phyloP scores from a whole-genome alignment of 2,113 vertebrate genomes.

The Charina bottae region DNA sequence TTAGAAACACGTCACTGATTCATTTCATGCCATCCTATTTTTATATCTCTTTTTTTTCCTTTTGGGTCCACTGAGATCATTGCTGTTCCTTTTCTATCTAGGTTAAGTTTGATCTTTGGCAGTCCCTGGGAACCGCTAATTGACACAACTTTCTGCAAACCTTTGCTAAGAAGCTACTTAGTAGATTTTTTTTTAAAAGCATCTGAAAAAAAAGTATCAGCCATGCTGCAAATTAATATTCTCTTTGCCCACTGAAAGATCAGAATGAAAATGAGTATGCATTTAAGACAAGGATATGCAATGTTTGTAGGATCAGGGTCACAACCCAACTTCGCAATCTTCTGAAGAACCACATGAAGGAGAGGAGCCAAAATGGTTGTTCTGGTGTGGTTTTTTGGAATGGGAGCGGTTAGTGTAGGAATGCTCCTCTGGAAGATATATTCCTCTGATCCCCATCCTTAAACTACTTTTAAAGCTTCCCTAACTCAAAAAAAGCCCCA shows the following conservation, averaged over 20 bases:
- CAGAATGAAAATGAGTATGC: background rate
- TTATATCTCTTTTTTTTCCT: background rate
- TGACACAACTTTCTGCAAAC: background rate
- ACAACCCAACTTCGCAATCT: background rate
- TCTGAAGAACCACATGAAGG: background rate
- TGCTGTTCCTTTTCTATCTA: background rate
- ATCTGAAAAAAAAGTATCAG: background rate
- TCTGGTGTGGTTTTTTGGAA: background rate
- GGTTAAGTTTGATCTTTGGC: conserved; percentile 23
- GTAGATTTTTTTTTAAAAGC: background rate
- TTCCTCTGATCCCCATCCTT: too few species aligned
- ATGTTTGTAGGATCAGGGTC: background rate
- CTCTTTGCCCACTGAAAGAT: background rate
- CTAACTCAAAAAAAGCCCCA: too few species aligned
- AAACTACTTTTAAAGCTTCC: too few species aligned
- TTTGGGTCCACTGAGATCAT: background rate
- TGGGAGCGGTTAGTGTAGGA: background rate
- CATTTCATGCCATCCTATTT: background rate
- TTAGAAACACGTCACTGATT: background rate
- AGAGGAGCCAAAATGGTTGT: background rate
- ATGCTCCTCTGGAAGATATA: background rate
- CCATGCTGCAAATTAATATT: background rate
- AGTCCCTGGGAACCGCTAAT: fast-evolving
- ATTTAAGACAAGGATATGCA: background rate
- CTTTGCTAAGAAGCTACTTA: background rate